Conservation (phyloP, 2,113 vertebrate genomes). For the Amphiprion percula region DNA sequence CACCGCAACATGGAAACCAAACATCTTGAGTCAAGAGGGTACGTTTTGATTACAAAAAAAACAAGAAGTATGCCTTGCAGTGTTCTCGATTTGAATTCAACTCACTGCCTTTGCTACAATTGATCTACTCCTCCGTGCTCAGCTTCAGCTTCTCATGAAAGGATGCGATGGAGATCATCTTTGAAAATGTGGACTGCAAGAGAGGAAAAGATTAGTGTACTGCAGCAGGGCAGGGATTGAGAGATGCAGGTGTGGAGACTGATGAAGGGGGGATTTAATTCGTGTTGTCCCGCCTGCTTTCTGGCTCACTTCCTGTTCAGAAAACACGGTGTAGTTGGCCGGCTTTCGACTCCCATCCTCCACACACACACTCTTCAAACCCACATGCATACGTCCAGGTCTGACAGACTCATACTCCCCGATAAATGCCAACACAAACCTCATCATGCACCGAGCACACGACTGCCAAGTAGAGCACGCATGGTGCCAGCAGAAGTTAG, state of each 20-base stretch:
- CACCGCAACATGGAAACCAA: background rate
- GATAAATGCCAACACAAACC: conserved; percentile 32
- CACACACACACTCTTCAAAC: conserved; percentile 26
- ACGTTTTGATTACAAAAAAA: background rate
- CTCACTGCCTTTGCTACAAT: conserved; percentile 20
- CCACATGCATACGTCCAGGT: conserved; percentile 9
- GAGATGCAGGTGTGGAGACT: conserved; percentile 54
- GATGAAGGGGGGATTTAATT: conserved; percentile 57
- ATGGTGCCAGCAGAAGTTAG: conserved; percentile 37
- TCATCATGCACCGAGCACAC: background rate
- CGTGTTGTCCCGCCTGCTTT: conserved; percentile 35
- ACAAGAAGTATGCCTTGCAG: background rate
- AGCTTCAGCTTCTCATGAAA: conserved; percentile 10
- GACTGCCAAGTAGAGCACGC: conserved; percentile 33
- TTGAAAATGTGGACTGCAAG: conserved; percentile 20
- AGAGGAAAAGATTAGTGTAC: conserved; percentile 24
- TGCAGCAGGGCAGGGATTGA: conserved; percentile 22
- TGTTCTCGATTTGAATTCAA: conserved; percentile 23
- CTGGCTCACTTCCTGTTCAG: conserved; percentile 34
- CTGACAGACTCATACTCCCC: background rate
- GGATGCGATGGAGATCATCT: conserved; percentile 12
- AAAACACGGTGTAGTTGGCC: conserved; percentile 50
- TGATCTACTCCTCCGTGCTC: background rate
- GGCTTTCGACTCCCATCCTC: background rate
- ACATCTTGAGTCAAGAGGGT: background rate